Conservation (phyloP, 2,797 vertebrate genomes). For the Brachymystax lenok region DNA sequence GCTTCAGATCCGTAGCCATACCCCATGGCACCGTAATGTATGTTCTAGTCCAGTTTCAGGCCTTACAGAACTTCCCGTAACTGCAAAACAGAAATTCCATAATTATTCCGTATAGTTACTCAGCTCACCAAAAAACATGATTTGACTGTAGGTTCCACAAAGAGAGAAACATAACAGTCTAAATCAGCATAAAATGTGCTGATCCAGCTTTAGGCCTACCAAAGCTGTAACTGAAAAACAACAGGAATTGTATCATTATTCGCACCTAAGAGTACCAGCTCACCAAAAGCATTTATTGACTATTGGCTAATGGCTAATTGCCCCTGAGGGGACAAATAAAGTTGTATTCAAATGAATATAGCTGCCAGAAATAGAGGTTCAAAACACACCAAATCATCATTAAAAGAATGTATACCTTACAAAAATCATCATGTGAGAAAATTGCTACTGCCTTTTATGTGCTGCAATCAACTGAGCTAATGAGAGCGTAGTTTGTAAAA, state of each 20-base stretch:
- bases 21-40: conserved; percentile 57
- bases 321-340: background rate
- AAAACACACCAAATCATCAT: no score
- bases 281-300: background rate
- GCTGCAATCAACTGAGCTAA: background rate
- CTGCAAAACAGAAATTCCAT: conserved; percentile 37
- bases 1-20: conserved; percentile 38
- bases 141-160: background rate
- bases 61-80: conserved; percentile 29
- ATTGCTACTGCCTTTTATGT: background rate
- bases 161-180: background rate
- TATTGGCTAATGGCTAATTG: conserved; percentile 1
- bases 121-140: background rate
- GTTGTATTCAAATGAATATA: background rate
- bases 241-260: conserved; percentile 1
- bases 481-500: conserved; percentile 3
- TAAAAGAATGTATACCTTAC: background rate
- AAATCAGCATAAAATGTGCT: conserved; percentile 1
- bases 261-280: background rate
- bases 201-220: conserved; percentile 22
- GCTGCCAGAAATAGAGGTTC: background rate
- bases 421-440: background rate
- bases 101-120: background rate
- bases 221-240: conserved; percentile 44
- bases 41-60: conserved; percentile 22